Evolutionary conservation across 2,888 invertebrate genomes (phyloP), one percentile per base, ranked within the genome.

Genomic region (Miltochrista miniata): DNA sequence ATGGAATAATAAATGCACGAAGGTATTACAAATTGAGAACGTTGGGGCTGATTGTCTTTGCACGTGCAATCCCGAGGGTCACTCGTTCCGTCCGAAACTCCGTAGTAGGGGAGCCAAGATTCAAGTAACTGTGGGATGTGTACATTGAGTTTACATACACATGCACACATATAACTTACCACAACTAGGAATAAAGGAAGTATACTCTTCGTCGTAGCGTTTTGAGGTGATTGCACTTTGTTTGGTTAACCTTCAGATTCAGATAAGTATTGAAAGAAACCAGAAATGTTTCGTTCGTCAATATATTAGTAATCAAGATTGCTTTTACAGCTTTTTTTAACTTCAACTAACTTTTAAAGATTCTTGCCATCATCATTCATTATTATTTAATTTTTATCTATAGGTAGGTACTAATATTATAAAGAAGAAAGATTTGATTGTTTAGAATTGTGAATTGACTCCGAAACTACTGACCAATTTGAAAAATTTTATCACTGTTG

Each of bases 51-150:
- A 71, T 75, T 77, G 76, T 76, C 65, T 63, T 69, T 66, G 65
- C 64, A 70, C 79, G 77, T 74, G 74, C 74, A 81, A 79, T 77
- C 78, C 74, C 76, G 40, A 43, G 71, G 71, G 79, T 52, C 51
- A 59, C 54, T 59, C 64, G 67, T 64, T 68, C 68, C 44, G 47
- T 52, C 43, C 40, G 44, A 48, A 52, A 33, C 41, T 37, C n/a
- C 24, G 45, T 24, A 48, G 66, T 64, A 60, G 64, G 53, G 61
- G 54, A n/a, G 24, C 44, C 11, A 18, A 24, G 35, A 61, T 54
- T 50, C 49, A 45, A 55, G 68, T 65, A 64, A 66, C 62, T 45
- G 58, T 64, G 56, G 18, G 2, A 24, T 24, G 18, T 24, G 18
- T 24, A 55, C 33, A 37, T 39, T 52, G 41, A 44, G 45, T 46